Evolutionary conservation across 2,888 invertebrate species (phyloP), one percentile per base, ranked within the genome.

Genomic region (Julus scanicus): DNA sequence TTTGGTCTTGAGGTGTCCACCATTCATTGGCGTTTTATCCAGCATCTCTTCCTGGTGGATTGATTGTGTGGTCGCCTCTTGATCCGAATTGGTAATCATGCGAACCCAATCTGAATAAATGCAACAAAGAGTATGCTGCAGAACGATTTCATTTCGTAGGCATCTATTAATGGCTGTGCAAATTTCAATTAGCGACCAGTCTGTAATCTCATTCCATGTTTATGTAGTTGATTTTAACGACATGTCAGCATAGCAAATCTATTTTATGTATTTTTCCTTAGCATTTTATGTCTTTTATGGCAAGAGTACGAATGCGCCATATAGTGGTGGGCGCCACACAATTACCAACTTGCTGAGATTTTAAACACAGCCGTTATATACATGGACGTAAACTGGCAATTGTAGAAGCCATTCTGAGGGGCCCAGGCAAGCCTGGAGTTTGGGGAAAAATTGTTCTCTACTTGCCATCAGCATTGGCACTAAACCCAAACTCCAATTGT

Each of bases 131-230:
- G 57, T 57, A 57, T 57, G 57, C 5, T 17, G 57, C 57, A n/a
- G 57, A 57, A 57, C 57, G 57, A 57, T 57, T 57, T 57, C 57
- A 57, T 57, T 57, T 57, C 57, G 57, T 57, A n/a, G 17, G n/a
- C 57, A 57, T 57, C 17, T 57, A 57, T 57, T 57, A 57, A 57
- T 57, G 57, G 57, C 57, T 57, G 57, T 57, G 57, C 57, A 57
- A 57, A 57, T 57, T 57, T 57, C 57, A 57, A 57, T 57, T 57
- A 57, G 57, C 57, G 57, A 57, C 57, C 57, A 57, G 57, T 57
- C n/a, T 57, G 57, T 57, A 57, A 57, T 57, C 57, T 57, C 57
- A 57, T 57, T 57, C 57, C 57, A 57, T 57, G 57, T 57, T 57
- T 57, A n/a, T 57, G 57, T 57, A 57, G 57, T 57, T 57, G 57